These are phyloP conservation scores for Thecocarcelia acutangulata DNA, from an alignment of 2,888 invertebrate genomes.

Conservation along the genomic window DNA sequence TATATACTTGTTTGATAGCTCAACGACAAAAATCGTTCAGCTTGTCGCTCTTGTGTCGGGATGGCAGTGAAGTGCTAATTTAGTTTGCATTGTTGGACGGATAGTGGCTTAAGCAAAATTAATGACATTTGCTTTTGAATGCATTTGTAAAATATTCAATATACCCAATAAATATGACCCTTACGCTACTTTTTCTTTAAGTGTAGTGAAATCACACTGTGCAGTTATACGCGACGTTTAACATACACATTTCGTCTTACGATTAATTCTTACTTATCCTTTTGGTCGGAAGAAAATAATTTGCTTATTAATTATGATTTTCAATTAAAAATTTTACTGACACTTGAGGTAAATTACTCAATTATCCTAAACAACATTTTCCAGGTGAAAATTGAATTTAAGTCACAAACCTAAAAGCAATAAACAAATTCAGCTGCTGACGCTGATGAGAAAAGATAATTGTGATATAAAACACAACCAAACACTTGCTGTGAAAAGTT, in stretches of 20 bases:
- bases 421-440: not conserved
- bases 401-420: constrained; percentile 33
- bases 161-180: no score
- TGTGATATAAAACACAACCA: constrained; percentile 32
- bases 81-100: no score
- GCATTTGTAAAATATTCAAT: no score
- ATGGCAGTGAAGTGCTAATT: no score
- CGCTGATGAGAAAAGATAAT: constrained; percentile 8
- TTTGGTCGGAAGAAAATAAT: not conserved
- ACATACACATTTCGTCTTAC: not conserved
- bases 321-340: constrained; percentile 56
- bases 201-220: no score
- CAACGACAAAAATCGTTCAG: no score
- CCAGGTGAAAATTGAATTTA: constrained; percentile 67
- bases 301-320: constrained; percentile 1
- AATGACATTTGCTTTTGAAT: no score
- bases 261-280: no score
- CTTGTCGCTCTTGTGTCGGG: no score
- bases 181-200: no score
- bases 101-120: no score
- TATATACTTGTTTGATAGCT: no score
- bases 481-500: not conserved
- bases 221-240: not conserved
- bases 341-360: constrained; percentile 64
- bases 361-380: constrained; percentile 64